Evolutionary conservation across 2,888 invertebrate species (phyloP), one percentile per base, ranked within the genome.

Genomic region (Argyresthia albistria): DNA sequence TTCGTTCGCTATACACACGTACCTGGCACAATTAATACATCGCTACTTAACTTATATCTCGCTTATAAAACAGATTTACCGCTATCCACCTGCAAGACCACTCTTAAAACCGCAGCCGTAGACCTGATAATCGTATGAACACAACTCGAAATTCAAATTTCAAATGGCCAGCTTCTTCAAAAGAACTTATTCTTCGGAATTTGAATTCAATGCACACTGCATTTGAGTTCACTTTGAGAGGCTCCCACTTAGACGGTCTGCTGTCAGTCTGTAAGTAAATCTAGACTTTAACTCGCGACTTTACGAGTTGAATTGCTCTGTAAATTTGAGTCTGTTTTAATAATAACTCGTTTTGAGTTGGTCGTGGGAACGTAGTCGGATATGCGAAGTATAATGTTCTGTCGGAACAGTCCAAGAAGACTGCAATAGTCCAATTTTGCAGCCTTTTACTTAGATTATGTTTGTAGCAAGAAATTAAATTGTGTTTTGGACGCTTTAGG

Each of bases 381-480:
- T 84, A 84, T 81, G 84, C 84, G 83, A 80, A 70, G 52, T 46
- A 43, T 45, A 45, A 43, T 43, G 80, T 82, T 71, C 80, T 73
- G 80, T 80, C 80, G 80, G 83, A 80, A 80, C 81, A 75, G 55
- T 70, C 70, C 70, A 68, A 73, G 25, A 25, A 25, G 76, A 73
- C 80, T 80, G 86, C 84, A 83, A 84, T 86, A 86, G 84, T 86
- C 86, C 81, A 86, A 87, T 87, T 87, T 83, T 80, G 84, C 80
- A 80, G 81, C 76, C 83, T 86, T 83, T 87, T 86, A 84, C 86
- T 83, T 81, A 83, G 81, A 77, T 80, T 73, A 73, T 74, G 68
- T 71, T 76, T 70, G 73, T 65, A 69, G 69, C 66, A 66, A 70
- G 76, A 77, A 68, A 67, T 59, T 61, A 69, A 77, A 71, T 67